Base-by-base conservation (phyloP, 2,113 vertebrate species). In the Gallinago media region DNA sequence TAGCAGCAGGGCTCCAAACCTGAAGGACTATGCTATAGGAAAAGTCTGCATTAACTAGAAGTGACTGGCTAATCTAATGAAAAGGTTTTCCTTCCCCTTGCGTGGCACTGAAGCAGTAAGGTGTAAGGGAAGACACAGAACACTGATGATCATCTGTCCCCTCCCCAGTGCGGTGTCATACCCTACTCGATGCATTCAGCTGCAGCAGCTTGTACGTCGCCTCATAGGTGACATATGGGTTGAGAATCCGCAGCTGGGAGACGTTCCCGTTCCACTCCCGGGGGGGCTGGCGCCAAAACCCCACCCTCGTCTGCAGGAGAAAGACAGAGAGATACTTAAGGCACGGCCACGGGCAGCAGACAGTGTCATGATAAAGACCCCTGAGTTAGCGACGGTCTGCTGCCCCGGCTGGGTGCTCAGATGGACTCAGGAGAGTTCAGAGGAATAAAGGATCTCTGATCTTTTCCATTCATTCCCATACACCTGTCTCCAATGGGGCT, bases 261-360 rank as follows among this genome's bases (percentile, higher is more conserved):
- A 63, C 1, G 1, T 62, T 82, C 59, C 55, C 2, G 0, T 47
- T 73, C 74, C 49, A 40, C 8, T 80, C 15, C n/a, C 2, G 1
- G 15, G 29, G 40, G 2, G 27, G n/a, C 16, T 34, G 47, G 16
- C 1, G 5, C 86, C 73, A 73, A 85, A 85, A 54, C 15, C 58
- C 44, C 27, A 16, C 42, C 18, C 62, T 61, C 1, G 6, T 49
- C 78, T 85, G 65, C 4, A 85, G 27, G 20, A 92, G 61, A 74
- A 49, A 49, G 27, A 20, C 40, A 82, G 40, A 82, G 46, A 46
- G 36, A 46, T 8, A 16, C n/a, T 31, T 8, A 20, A 65, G 44
- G 38, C 36, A 63, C 6, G 44, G 12, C 25, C 13, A 8, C 1
- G 15, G 5, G 23, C 44, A 71, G 15, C 46, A 67, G 26, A 27